A percentile compares a stretch with the other conserved stretches of the same genome.
Conservation (phyloP, 1,140 invertebrate genomes). For the Cyrtorhinus lividipennis region DNA sequence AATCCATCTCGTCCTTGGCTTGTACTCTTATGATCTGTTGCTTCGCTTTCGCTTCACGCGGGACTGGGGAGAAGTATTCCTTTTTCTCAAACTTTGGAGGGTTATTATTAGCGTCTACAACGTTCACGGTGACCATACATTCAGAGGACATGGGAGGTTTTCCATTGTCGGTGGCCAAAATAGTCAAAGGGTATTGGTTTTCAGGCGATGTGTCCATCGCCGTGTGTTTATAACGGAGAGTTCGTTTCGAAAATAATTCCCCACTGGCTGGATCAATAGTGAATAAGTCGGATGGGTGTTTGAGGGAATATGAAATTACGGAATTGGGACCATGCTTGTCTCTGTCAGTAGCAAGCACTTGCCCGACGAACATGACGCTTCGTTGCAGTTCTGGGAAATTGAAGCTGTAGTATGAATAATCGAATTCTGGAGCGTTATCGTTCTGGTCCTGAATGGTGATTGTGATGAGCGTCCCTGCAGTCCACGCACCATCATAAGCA, state of each 20-base stretch:
- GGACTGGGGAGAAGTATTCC: constrained; percentile 66
- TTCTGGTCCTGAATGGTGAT: constrained; percentile 91
- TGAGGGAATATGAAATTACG: constrained; percentile 76
- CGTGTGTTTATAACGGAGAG: constrained; percentile 66
- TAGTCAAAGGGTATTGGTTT: constrained; percentile 69
- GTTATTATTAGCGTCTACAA: constrained; percentile 83
- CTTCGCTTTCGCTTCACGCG: constrained; percentile 53
- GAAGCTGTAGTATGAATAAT: constrained; percentile 72
- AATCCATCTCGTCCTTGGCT: constrained; percentile 63
- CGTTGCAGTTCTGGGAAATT: constrained; percentile 76
- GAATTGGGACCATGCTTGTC: constrained; percentile 92
- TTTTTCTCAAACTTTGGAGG: constrained; percentile 59
- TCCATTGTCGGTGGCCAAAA: constrained; percentile 82
- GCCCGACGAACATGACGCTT: constrained; percentile 65
- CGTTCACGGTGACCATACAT: constrained; percentile 67
- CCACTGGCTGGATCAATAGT: constrained; percentile 79
- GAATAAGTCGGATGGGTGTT: constrained; percentile 81
- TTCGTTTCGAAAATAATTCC: constrained; percentile 71
- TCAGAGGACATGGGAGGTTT: constrained; percentile 80
- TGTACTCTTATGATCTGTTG: constrained; percentile 53
- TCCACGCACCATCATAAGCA: constrained; percentile 78
- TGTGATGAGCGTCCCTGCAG: constrained; percentile 70
- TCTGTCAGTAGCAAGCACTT: constrained; percentile 71
- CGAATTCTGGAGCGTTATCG: constrained; percentile 85
- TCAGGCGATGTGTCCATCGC: constrained; percentile 62